phyloP scores from a whole-genome alignment of 1,140 invertebrate species.

The Philotrypesis tridentata region DNA sequence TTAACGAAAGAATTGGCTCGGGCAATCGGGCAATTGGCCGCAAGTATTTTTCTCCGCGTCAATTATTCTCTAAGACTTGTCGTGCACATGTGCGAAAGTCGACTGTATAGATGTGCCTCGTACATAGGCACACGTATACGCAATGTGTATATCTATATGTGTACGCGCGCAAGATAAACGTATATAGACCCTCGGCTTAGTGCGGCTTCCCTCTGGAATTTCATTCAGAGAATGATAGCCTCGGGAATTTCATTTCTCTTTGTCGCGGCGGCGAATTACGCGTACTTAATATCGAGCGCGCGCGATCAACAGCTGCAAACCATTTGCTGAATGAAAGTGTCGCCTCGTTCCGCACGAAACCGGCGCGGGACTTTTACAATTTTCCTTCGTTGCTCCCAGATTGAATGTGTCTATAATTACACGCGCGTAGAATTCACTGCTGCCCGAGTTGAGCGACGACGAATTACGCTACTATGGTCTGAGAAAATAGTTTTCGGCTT shows the following conservation, averaged over 20 bases:
- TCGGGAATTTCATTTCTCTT: conserved; percentile 8
- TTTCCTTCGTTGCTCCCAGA: conserved; percentile 7
- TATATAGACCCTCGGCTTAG: background rate
- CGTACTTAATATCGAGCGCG: background rate
- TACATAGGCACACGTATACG: background rate
- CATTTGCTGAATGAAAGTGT: conserved; percentile 24
- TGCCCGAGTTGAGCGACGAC: too few species aligned
- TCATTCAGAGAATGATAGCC: background rate
- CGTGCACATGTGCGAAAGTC: background rate
- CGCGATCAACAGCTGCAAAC: conserved; percentile 30
- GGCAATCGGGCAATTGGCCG: background rate
- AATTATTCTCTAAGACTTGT: background rate
- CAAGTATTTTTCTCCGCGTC: conserved; percentile 13
- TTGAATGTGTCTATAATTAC: too few species aligned
- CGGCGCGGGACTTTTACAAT: background rate
- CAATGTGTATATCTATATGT: background rate
- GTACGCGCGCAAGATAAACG: background rate
- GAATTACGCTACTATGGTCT: too few species aligned
- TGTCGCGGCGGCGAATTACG: conserved; percentile 1
- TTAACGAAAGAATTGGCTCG: background rate
- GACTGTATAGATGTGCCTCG: too few species aligned
- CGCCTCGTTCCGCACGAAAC: background rate
- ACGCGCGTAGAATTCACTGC: too few species aligned
- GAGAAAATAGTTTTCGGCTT: too few species aligned
- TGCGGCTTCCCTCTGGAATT: background rate